These are phyloP conservation scores for Solea solea DNA, from an alignment of 2,113 vertebrate species.

Conservation along the genomic window DNA sequence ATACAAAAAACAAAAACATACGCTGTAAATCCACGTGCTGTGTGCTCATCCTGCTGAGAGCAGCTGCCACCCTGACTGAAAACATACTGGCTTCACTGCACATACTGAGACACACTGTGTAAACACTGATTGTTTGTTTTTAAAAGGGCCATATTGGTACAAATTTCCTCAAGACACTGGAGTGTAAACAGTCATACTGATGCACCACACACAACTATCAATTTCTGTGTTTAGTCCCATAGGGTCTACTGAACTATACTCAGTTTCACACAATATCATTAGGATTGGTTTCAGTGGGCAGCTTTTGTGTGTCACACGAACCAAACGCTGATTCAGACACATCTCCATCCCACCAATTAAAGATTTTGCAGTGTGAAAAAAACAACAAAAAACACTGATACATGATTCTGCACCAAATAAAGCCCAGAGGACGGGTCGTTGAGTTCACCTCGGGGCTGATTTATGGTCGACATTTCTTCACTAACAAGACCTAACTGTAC, in stretches of 20 bases:
- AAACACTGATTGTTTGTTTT: too few species aligned
- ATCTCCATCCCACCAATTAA: conserved; percentile 29
- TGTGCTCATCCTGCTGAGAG: too few species aligned
- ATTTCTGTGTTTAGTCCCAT: conserved; percentile 1
- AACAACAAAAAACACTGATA: conserved; percentile 21
- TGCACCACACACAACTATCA: conserved; percentile 8
- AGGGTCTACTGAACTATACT: conserved; percentile 5
- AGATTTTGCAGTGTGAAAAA: conserved; percentile 11
- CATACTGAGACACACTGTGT: conserved; percentile 27
- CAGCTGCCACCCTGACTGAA: conserved; percentile 39
- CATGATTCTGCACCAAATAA: conserved; percentile 29
- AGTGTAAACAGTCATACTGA: background rate
- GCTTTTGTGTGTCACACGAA: conserved; percentile 4
- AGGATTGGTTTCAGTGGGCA: conserved; percentile 14
- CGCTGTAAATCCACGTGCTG: background rate
- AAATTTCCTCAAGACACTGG: conserved; percentile 29
- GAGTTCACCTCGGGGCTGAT: conserved; percentile 42
- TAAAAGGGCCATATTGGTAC: background rate
- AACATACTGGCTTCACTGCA: conserved; percentile 21
- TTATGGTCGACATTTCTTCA: conserved; percentile 51
- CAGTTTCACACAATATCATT: conserved; percentile 21
- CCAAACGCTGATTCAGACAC: conserved; percentile 36
- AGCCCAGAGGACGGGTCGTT: conserved; percentile 32
- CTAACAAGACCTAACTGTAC: conserved; percentile 43
- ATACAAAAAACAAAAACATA: too few species aligned